Conservation (phyloP, 2,113 vertebrate genomes). For the Archocentrus centrarchus region DNA sequence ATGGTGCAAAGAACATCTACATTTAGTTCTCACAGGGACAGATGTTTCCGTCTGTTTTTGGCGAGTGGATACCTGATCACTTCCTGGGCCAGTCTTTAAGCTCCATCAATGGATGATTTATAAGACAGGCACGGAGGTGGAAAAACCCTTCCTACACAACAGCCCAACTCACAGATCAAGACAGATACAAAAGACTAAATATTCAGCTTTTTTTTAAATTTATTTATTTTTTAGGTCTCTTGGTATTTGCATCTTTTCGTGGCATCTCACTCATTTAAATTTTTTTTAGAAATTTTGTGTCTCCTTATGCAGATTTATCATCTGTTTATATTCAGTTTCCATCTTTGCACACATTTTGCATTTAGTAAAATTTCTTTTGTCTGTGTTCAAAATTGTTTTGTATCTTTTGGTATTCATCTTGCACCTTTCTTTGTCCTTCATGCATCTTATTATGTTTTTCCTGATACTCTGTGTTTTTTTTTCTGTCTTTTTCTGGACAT, state of each 20-base stretch:
- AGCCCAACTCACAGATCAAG: not conserved
- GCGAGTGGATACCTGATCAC: not conserved
- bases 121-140: not conserved
- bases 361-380: not conserved
- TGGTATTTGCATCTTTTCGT: not conserved
- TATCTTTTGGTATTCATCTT: not conserved
- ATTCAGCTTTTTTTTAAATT: not conserved
- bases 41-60: constrained; percentile 25
- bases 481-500: too few species aligned
- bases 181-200: not conserved
- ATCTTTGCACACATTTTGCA: not conserved
- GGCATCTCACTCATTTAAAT: not conserved
- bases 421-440: not conserved
- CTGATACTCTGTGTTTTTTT: too few species aligned
- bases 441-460: not conserved
- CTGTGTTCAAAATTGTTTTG: not conserved
- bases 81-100: constrained; percentile 9
- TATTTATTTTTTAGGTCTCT: not conserved
- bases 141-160: not conserved
- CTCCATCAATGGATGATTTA: constrained; percentile 1
- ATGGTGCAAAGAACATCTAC: not conserved
- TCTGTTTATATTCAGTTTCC: constrained; percentile 1
- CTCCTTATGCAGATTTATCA: not conserved
- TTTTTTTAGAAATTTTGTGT: not conserved
- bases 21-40: constrained; percentile 2